phyloP scores from a whole-genome alignment of 2,888 invertebrate species.

The Leistus spinibarbis region DNA sequence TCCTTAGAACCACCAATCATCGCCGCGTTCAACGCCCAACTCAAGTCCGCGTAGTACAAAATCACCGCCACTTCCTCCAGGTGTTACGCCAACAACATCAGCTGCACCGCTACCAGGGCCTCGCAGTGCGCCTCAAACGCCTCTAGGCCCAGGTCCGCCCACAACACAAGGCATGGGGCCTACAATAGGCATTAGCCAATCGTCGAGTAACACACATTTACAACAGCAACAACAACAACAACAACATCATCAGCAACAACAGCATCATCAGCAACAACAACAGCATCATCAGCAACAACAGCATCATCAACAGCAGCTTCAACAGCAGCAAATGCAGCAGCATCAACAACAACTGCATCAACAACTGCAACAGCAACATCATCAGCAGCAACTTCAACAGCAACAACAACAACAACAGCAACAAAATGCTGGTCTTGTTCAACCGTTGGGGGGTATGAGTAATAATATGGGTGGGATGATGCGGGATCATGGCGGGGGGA shows the following conservation, averaged over 20 bases:
- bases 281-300: neutral
- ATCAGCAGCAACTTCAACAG: neutral
- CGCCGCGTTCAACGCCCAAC: slow-evolving; percentile 85
- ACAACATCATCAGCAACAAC: slow-evolving; percentile 41
- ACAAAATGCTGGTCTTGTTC: slow-evolving; percentile 42
- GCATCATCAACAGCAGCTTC: neutral
- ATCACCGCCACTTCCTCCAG: slow-evolving; percentile 77
- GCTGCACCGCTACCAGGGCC: slow-evolving; percentile 61
- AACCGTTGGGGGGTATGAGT: slow-evolving; percentile 41
- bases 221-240: slow-evolving; percentile 45
- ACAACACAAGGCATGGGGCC: slow-evolving; percentile 47
- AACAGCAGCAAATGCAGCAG: slow-evolving; percentile 26
- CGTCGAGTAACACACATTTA: slow-evolving; percentile 45
- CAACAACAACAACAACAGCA: slow-evolving; percentile 5
- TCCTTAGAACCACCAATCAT: slow-evolving; percentile 75
- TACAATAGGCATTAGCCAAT: slow-evolving; percentile 45
- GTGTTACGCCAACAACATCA: slow-evolving; percentile 57
- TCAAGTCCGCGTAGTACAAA: slow-evolving; percentile 86
- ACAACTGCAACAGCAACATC: slow-evolving; percentile 41
- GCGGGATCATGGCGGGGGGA: slow-evolving; percentile 43
- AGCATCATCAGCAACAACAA: slow-evolving; percentile 44
- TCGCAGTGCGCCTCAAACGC: slow-evolving; percentile 64
- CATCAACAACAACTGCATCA: slow-evolving; percentile 44
- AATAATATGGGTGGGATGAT: slow-evolving; percentile 19
- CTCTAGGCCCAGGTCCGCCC: slow-evolving; percentile 53